Conservation (phyloP, 2,888 invertebrate genomes). For the Norana najaformis region DNA sequence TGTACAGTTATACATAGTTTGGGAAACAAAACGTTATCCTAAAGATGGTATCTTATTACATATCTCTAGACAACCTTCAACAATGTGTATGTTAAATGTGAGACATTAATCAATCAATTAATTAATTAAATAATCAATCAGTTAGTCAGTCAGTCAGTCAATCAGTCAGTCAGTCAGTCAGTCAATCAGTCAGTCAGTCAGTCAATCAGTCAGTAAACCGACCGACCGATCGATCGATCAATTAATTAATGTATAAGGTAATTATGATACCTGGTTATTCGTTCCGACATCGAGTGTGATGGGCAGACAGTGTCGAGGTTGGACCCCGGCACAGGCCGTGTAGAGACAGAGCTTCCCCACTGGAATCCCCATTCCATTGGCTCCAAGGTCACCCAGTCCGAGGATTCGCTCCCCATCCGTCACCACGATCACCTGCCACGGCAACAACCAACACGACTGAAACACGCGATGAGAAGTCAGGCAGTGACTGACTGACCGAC, state of each 20-base stretch:
- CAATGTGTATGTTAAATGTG: background rate
- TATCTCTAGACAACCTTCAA: background rate
- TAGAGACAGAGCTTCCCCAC: constrained; percentile 86
- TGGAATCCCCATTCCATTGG: constrained; percentile 71
- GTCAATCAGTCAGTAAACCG: too few species aligned
- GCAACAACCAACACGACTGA: too few species aligned
- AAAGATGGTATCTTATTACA: too few species aligned
- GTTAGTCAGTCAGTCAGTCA: too few species aligned
- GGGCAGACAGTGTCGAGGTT: constrained; percentile 91
- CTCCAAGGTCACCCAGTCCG: constrained; percentile 94
- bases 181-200: too few species aligned
- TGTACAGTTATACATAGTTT: background rate
- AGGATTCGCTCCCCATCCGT: constrained; percentile 98
- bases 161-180: too few species aligned
- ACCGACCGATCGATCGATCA: too few species aligned
- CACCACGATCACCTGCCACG: constrained; percentile 72
- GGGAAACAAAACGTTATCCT: too few species aligned
- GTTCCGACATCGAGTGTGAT: constrained; percentile 93
- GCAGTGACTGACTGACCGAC: too few species aligned
- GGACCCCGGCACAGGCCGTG: constrained; percentile 93
- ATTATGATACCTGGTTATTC: constrained; percentile 73
- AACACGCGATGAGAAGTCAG: too few species aligned
- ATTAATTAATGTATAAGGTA: background rate
- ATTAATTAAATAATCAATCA: too few species aligned
- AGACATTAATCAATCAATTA: too few species aligned